A percentile compares a stretch with the other conserved stretches of the same genome.
Conservation (phyloP, 2,888 invertebrate genomes). For the Pyrrhosoma nymphula region DNA sequence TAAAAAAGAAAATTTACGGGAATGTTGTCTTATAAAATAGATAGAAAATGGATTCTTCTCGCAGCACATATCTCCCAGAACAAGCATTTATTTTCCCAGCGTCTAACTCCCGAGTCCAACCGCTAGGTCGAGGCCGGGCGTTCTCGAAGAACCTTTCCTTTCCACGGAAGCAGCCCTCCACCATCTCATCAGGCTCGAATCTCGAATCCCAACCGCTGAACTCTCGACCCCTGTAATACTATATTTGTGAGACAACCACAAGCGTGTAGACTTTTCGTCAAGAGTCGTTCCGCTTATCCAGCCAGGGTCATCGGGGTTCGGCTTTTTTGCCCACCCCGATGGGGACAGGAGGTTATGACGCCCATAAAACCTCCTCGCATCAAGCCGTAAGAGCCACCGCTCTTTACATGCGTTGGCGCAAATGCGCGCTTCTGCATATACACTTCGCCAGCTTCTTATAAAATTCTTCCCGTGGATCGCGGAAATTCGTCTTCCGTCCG, state of each 20-base stretch:
- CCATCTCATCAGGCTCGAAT: background rate
- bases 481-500: background rate
- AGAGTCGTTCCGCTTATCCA: background rate
- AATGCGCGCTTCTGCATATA: background rate
- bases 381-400: background rate
- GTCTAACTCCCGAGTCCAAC: too few relatives aligned
- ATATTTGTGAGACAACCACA: constrained; percentile 17
- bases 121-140: too few relatives aligned
- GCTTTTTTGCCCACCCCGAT: background rate
- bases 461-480: background rate
- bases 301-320: background rate
- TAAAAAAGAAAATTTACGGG: too few relatives aligned
- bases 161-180: background rate
- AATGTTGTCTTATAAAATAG: too few relatives aligned
- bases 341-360: constrained; percentile 7
- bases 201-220: background rate
- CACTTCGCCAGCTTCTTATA: constrained; percentile 5
- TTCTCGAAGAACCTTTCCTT: background rate
- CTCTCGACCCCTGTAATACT: background rate
- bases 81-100: too few relatives aligned
- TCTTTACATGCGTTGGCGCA: background rate
- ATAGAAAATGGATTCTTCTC: too few relatives aligned
- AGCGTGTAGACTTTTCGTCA: constrained; percentile 20
- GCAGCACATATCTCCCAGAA: too few relatives aligned
- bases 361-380: background rate